Base-by-base conservation (phyloP, 2,113 vertebrate genomes). In the Marmota flaviventris region DNA sequence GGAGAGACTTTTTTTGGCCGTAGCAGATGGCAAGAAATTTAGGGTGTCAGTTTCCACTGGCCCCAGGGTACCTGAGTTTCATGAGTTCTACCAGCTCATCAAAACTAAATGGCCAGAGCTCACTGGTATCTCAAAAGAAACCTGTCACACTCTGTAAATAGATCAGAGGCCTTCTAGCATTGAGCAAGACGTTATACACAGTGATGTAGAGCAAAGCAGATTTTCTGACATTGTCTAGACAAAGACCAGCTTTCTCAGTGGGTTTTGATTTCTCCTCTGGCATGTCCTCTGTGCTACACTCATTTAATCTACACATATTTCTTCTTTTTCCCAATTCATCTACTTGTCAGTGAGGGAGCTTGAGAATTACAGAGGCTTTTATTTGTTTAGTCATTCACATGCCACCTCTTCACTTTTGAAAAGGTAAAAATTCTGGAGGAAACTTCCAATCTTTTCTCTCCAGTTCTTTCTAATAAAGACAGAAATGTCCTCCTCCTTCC, bases 331-430 rank as follows among this genome's bases (percentile, higher is more conserved):
- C 39, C 22, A 65, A 39, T 90, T 95, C 70, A n/a, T 42, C 22
- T 90, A 56, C 48, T 72, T 53, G 34, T 94, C 51, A 95, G 32
- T 65, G 81, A 89, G 20, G 25, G 16, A 82, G 34, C 48, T 94
- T 92, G n/a, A 96, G 73, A 93, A 89, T 76, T 72, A 89, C 32
- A 70, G 22, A 93, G 7, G 9, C 17, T 13, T 29, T 89, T 69
- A 72, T 69, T 82, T 85, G 18, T 73, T 94, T 85, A 72, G 61
- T 78, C 82, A 94, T 89, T 95, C 65, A 95, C 65, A 94, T 91
- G 34, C 25, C n/a, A 91, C 53, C 67, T 90, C 58, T 84, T 29
- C 27, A 34, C 34, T 96, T 77, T 78, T 69, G 45, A 81, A 73
- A 87, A 79, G 48, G 48, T 78, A 89, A 82, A 92, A 61, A 76